These are phyloP conservation scores for Arnoldichthys spilopterus DNA, from an alignment of 2,797 vertebrate species.

Conservation along the genomic window DNA sequence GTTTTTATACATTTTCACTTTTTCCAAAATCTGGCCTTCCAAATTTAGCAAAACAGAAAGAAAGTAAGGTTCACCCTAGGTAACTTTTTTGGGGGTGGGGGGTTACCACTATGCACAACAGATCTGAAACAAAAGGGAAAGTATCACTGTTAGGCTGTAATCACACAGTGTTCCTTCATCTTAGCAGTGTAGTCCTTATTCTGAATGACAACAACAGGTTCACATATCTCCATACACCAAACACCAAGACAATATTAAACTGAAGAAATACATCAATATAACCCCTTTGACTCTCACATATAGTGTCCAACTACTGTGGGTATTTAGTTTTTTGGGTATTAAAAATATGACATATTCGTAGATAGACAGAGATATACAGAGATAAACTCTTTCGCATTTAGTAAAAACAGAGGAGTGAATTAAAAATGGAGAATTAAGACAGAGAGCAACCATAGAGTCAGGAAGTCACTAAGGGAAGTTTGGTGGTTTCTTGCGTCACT, in stretches of 20 bases:
- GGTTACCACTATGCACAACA: too few species aligned
- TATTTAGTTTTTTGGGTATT: neutral
- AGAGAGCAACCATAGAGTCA: conserved; percentile 66
- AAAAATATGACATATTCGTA: neutral
- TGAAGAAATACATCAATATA: neutral
- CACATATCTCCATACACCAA: neutral
- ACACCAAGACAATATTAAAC: neutral
- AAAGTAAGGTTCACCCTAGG: too few species aligned
- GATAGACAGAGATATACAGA: neutral
- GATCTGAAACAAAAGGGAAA: neutral
- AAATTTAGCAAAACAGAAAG: too few species aligned
- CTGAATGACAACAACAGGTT: neutral
- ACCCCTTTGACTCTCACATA: neutral
- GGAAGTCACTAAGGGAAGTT: conserved; percentile 79
- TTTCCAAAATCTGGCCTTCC: neutral
- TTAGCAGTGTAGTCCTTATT: neutral
- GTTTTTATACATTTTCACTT: neutral
- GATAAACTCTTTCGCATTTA: neutral
- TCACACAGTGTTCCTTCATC: neutral
- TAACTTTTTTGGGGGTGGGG: too few species aligned
- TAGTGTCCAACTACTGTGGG: neutral
- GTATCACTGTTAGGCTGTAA: neutral
- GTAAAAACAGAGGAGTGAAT: neutral
- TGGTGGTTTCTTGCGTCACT: conserved; percentile 84
- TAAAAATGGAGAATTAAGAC: conserved; percentile 58